phyloP scores from a whole-genome alignment of 2,113 vertebrate species.

The Symphodus melops region DNA sequence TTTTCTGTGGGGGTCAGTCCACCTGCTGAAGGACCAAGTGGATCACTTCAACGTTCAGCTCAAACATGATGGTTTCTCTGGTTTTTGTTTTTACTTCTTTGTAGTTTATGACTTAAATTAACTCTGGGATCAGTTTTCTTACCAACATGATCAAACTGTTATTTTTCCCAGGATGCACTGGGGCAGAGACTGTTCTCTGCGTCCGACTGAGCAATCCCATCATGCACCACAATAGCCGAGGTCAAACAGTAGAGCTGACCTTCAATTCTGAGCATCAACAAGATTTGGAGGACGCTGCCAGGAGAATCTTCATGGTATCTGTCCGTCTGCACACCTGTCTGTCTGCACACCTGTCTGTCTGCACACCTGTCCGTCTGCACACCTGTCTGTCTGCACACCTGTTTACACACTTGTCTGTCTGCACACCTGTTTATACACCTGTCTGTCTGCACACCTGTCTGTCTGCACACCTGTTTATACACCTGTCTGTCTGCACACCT shows the following conservation, averaged over 20 bases:
- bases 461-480: too few species aligned
- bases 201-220: constrained; percentile 79
- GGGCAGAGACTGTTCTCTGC: constrained; percentile 70
- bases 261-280: constrained; percentile 82
- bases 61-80: constrained; percentile 29
- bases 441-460: too few species aligned
- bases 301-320: constrained; percentile 73
- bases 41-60: constrained; percentile 74
- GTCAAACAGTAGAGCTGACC: constrained; percentile 81
- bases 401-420: too few species aligned
- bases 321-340: background rate
- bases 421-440: too few species aligned
- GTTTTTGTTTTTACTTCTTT: too few species aligned
- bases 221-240: constrained; percentile 73
- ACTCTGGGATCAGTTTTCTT: background rate
- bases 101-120: too few species aligned
- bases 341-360: too few species aligned
- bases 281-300: constrained; percentile 62
- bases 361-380: too few species aligned
- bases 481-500: too few species aligned
- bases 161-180: constrained; percentile 61
- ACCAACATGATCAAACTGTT: background rate
- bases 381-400: too few species aligned
- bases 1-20: constrained; percentile 88
- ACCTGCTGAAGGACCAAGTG: constrained; percentile 81